Evolutionary conservation across 35 echinoderm and acorn worm genomes (phyloP).

Genomic region (Holothuria glaberrima): DNA sequence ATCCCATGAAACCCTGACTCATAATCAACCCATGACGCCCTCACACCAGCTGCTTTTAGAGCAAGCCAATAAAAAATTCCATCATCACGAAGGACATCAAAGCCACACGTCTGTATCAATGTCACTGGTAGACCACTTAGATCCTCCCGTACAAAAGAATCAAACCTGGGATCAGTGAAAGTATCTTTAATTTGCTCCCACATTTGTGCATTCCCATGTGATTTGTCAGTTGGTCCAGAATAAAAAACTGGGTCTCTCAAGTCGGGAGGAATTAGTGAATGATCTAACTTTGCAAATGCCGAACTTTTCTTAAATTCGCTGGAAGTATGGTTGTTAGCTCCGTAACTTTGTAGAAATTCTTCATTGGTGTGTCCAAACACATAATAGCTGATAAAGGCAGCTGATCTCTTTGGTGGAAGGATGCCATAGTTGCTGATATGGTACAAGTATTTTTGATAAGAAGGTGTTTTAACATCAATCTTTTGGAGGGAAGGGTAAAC

Average conservation of each 20-base stretch:
- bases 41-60: constrained; percentile 59
- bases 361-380: constrained; percentile 25
- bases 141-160: constrained; percentile 55
- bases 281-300: constrained; percentile 4
- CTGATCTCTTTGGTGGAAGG: constrained; percentile 27
- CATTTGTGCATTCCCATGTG: background rate
- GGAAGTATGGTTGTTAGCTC: constrained; percentile 52
- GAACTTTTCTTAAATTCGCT: constrained; percentile 34
- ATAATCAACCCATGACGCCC: constrained; percentile 67
- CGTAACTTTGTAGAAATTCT: background rate
- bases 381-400: constrained; percentile 11
- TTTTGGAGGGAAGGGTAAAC: constrained; percentile 41
- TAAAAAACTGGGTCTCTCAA: constrained; percentile 47
- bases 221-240: background rate
- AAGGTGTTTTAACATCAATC: constrained; percentile 54
- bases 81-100: constrained; percentile 82
- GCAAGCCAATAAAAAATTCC: constrained; percentile 73
- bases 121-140: constrained; percentile 65
- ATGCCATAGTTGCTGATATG: background rate
- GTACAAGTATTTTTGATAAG: constrained; percentile 49
- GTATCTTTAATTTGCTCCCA: constrained; percentile 47
- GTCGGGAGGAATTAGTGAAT: constrained; percentile 57
- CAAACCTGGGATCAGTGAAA: constrained; percentile 39
- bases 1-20: constrained; percentile 68
- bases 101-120: constrained; percentile 72